Evolutionary conservation across 2,113 vertebrate species (phyloP), one percentile per base, ranked within the genome.

Genomic region (Gopherus evgoodei): DNA sequence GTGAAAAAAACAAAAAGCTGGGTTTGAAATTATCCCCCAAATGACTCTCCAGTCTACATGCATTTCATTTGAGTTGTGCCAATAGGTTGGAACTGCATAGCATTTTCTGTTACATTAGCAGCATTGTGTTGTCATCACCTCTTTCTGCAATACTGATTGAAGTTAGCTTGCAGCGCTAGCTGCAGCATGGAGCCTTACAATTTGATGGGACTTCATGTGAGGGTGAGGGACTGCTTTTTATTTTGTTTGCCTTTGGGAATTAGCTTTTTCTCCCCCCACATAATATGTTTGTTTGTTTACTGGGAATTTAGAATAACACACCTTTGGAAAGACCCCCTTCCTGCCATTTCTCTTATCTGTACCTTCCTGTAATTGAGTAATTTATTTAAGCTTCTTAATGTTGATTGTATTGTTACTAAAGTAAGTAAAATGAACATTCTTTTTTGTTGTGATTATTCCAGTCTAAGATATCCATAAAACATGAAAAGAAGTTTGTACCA

Each of bases 1-100:
- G 90, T 94, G 93, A 75, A 90, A 56, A 56, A 91, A 93, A 57
- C 85, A 75, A 72, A 96, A 95, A 93, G 62, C 87, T 85, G 83
- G 65, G 91, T 56, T 56, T 90, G 86, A 92, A 95, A 95, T 95
- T 95, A 95, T 90, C 94, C 53, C 89, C 88, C 59, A 87, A 69
- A n/a, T 76, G 87, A 95, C 91, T 90, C 31, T 82, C 90, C 50
- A 59, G 76, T 65, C 79, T 95, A 59, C 79, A 83, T 90, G 59
- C 42, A 89, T 31, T 91, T 11, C 21, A 53, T 81, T 95, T 94
- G 52, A 75, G 86, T 50, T 95, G 93, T 95, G 84, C 62, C 75
- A 83, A 91, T 88, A 91, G 72, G 87, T 86, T 94, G 80, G 62
- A 86, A 92, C 57, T 76, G 93, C 90, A 93, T 47, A 84, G 88